A percentile compares a stretch with the other conserved stretches of the same genome.
These are phyloP conservation scores for Sinocyclocheilus grahami DNA, from an alignment of 2,113 vertebrate species.

Conservation along the genomic window DNA sequence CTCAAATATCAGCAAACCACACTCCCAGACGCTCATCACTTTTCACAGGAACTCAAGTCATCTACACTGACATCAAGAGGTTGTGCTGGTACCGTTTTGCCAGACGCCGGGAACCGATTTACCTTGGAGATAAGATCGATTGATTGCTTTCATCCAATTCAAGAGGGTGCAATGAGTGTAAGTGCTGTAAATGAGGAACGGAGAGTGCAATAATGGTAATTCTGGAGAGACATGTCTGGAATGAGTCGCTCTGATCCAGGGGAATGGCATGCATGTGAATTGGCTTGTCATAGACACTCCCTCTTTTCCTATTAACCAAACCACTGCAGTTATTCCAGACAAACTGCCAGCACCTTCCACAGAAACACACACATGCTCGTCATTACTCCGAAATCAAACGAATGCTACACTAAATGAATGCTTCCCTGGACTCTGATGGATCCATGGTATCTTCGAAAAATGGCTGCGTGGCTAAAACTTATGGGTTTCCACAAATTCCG, in stretches of 20 bases:
- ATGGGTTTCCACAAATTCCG: too few species aligned
- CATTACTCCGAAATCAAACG: conserved; percentile 4
- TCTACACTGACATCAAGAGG: conserved; percentile 18
- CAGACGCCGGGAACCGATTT: background rate
- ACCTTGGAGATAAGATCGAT: background rate
- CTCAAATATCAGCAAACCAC: conserved; percentile 17
- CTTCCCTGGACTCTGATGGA: background rate
- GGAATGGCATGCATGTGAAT: conserved; percentile 51
- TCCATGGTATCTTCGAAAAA: background rate
- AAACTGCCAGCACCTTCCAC: conserved; percentile 41
- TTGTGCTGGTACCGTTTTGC: background rate
- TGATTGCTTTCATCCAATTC: background rate
- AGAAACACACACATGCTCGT: conserved; percentile 27
- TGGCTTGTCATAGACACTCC: conserved; percentile 37
- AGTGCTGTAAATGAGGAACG: conserved; percentile 6
- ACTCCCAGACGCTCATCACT: conserved; percentile 29
- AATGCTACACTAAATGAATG: background rate
- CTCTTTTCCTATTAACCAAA: conserved; percentile 43
- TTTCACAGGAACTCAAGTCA: conserved; percentile 35
- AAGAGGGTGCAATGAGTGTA: conserved; percentile 33
- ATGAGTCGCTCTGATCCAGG: conserved; percentile 38
- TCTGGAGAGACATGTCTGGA: conserved; percentile 49
- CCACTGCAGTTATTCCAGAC: conserved; percentile 47
- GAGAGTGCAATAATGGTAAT: conserved; percentile 41
- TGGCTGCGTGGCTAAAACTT: background rate